Evolutionary conservation across 2,113 vertebrate species (phyloP), one percentile per base, ranked within the genome.

Genomic region (Manacus vitellinus): DNA sequence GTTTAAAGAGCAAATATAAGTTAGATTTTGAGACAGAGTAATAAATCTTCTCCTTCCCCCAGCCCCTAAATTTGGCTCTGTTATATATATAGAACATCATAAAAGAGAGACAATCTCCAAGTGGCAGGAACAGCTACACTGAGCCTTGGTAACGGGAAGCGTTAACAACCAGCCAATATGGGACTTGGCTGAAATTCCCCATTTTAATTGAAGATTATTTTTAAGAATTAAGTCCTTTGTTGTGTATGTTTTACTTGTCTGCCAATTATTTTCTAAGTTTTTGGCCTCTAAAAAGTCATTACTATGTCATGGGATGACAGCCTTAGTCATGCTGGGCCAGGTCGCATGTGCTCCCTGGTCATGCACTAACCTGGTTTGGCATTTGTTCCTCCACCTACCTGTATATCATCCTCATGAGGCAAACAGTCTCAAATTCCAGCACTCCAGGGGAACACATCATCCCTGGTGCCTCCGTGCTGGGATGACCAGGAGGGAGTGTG

Each of bases 361-460:
- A 13, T 3, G 44, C 70, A 18, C 82, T 30, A 3, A 35, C 51
- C 86, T 27, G 65, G 20, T 31, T 7, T 73, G 77, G 68, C 4
- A 0, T 14, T 25, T 14, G 20, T 31, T 31, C 59, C 65, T 18
- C 39, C 7, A 25, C 58, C 6, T 59, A 33, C 10, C 44, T 8
- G 21, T 1, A 2, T 3, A 0, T 2, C 12, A 1, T 54, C 58
- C 35, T n/a, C 3, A 3, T 0, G 17, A 17, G 39, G 12, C 20
- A 30, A 52, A 27, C 18, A 5, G 24, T 33, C 25, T 20, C 37
- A 5, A 2, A 14, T 12, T 4, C 3, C 35, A 88, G 75, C 75
- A 55, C 6, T 28, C 33, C 0, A 3, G 58, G 41, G 49, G 41
- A 72, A 63, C 54, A 10, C 47, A 12, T 7, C 19, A 6, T 2